Conservation (phyloP, 2,113 vertebrate genomes). For the Peromyscus leucopus region DNA sequence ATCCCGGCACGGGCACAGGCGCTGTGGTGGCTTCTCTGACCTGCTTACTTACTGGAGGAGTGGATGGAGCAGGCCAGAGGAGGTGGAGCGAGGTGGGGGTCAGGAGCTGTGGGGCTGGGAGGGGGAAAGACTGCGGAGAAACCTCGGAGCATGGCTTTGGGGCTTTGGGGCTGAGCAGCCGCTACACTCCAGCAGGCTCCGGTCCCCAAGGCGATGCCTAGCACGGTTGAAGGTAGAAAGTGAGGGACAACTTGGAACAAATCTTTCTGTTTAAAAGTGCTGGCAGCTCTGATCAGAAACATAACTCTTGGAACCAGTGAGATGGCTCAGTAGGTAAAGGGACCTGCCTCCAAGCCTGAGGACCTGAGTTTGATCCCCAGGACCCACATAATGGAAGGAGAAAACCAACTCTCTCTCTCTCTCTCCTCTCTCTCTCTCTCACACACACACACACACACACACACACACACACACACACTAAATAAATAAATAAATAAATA, state of each 20-base stretch:
- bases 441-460: neutral
- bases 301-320: neutral
- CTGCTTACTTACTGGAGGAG: neutral
- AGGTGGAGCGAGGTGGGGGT: neutral
- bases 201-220: neutral
- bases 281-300: neutral
- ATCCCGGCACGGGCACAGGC: fast-evolving
- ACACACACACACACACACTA: neutral
- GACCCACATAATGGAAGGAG: neutral
- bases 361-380: neutral
- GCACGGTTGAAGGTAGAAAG: neutral
- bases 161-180: too few species aligned
- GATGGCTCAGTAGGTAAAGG: neutral
- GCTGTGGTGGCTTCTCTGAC: neutral
- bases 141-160: fast-evolving
- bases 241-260: neutral
- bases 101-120: neutral
- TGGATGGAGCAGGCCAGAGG: neutral
- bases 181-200: neutral
- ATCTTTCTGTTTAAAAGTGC: neutral
- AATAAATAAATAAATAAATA: neutral
- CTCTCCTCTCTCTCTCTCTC: too few species aligned
- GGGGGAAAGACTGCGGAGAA: neutral
- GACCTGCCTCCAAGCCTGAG: neutral
- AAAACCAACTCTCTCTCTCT: too few species aligned